Evolutionary conservation across 2,113 vertebrate genomes (phyloP).

Genomic region (Solea senegalensis): DNA sequence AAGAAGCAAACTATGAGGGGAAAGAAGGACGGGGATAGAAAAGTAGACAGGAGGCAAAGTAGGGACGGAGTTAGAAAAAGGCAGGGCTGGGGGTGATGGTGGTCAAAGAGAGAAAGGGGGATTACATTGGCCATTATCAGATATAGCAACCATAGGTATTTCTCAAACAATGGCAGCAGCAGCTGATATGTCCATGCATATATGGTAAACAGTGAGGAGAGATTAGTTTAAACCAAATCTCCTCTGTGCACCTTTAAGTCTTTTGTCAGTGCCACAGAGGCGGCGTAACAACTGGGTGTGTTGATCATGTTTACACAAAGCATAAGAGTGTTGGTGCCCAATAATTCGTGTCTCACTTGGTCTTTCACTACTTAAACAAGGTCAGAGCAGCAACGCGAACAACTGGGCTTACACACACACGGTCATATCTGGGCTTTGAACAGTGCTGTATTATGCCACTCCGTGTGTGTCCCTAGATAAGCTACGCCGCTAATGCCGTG

Average conservation of each 20-base stretch:
- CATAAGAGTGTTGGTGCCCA: conserved; percentile 77
- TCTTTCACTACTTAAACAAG: conserved; percentile 79
- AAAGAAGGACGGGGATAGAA: neutral
- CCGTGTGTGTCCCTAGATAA: conserved; percentile 81
- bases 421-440: conserved; percentile 71
- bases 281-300: conserved; percentile 64
- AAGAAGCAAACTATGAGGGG: neutral
- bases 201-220: conserved; percentile 78
- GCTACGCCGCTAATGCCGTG: conserved; percentile 78
- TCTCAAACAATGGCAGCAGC: conserved; percentile 74
- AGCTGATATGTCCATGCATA: conserved; percentile 78
- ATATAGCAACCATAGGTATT: conserved; percentile 78
- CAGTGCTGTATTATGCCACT: conserved; percentile 72
- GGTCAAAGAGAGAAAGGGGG: conserved; percentile 60
- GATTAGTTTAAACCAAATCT: conserved; percentile 81
- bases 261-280: conserved; percentile 75
- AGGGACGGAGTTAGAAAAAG: conserved; percentile 30
- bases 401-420: conserved; percentile 61
- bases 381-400: conserved; percentile 72
- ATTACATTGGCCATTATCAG: conserved; percentile 70
- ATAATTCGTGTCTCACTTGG: conserved; percentile 81
- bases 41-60: conserved; percentile 28
- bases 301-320: conserved; percentile 81
- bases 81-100: conserved; percentile 24
- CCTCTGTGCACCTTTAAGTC: conserved; percentile 76